phyloP scores from a whole-genome alignment of 2,113 vertebrate genomes.

The Pipa parva region DNA sequence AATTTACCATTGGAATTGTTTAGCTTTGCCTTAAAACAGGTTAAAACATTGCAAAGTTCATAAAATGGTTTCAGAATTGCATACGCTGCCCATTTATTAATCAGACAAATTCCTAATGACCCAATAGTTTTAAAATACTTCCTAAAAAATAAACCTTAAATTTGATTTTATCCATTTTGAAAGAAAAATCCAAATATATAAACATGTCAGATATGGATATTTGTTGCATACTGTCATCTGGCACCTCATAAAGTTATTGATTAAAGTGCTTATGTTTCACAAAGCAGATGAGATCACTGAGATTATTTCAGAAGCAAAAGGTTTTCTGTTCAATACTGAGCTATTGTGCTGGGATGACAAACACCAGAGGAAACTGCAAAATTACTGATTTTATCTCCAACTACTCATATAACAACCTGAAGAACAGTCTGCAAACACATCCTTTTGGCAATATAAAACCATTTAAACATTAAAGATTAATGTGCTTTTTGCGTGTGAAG shows the following conservation, averaged over 20 bases:
- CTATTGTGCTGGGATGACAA: not conserved
- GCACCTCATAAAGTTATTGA: not conserved
- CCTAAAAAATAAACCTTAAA: too few relatives aligned
- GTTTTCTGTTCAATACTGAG: not conserved
- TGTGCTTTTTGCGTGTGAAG: not conserved
- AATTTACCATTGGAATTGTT: too few relatives aligned
- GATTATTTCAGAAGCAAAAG: not conserved
- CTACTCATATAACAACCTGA: not conserved
- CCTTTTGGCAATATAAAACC: not conserved
- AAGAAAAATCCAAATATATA: not conserved
- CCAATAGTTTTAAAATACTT: too few relatives aligned
- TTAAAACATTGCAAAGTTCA: too few relatives aligned
- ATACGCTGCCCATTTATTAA: too few relatives aligned
- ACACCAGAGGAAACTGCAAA: not conserved
- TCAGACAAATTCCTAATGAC: too few relatives aligned
- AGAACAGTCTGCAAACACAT: not conserved
- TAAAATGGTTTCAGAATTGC: too few relatives aligned
- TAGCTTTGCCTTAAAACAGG: too few relatives aligned
- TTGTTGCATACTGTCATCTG: not conserved
- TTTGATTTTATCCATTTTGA: too few relatives aligned
- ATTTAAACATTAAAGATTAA: not conserved
- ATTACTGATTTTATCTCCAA: not conserved
- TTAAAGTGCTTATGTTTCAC: conserved; percentile 2
- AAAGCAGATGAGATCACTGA: not conserved
- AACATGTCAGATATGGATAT: not conserved